Conservation (phyloP, 1,140 invertebrate genomes). For the Papilio polyxenes region DNA sequence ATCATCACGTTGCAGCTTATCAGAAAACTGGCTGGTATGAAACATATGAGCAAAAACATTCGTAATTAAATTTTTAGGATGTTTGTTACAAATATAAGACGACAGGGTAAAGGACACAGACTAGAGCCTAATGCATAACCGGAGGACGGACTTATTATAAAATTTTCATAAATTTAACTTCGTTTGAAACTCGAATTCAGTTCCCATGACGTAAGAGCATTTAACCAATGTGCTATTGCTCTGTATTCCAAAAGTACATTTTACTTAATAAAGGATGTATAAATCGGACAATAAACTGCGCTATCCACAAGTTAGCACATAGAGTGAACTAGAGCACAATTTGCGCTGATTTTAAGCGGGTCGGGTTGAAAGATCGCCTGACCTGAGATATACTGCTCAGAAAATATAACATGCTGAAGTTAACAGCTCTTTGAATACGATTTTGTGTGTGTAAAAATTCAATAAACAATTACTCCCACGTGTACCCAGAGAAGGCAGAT, state of each 20-base stretch:
- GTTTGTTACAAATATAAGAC: no score
- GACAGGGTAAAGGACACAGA: neutral
- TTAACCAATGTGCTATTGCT: neutral
- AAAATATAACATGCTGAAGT: neutral
- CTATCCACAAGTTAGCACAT: conserved; percentile 12
- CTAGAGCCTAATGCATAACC: neutral
- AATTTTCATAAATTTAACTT: neutral
- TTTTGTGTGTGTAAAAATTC: neutral
- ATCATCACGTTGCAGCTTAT: neutral
- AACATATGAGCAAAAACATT: no score
- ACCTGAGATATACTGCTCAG: neutral
- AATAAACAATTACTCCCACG: neutral
- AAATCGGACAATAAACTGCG: conserved; percentile 7
- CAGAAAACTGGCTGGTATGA: neutral
- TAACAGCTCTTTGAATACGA: neutral
- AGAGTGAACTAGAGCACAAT: neutral
- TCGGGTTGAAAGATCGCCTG: conserved; percentile 22
- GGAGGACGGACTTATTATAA: no score
- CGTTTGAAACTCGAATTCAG: neutral
- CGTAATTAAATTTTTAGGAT: no score
- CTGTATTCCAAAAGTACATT: neutral
- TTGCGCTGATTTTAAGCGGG: conserved; percentile 15
- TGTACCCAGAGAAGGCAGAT: neutral
- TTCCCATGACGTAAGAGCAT: neutral
- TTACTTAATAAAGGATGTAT: neutral